Percentiles rank a stretch among this genome's conserved stretches.
These are phyloP conservation scores for Thumatha senex DNA, from an alignment of 2,888 invertebrate species.

Conservation along the genomic window DNA sequence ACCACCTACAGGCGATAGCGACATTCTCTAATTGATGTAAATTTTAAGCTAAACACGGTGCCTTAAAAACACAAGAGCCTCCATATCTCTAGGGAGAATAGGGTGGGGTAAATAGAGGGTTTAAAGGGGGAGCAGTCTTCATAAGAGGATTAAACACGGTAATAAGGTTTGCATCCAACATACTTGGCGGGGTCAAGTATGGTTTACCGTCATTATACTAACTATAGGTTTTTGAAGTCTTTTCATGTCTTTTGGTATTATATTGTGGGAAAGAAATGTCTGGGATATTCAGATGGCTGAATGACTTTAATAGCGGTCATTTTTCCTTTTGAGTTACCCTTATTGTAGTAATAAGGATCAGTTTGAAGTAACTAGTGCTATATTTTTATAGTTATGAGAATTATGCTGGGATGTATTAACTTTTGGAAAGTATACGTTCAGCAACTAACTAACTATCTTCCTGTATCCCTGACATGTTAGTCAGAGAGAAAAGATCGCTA, in stretches of 20 bases:
- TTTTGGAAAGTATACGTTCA: too few species aligned
- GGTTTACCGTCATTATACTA: constrained; percentile 46
- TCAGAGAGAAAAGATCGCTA: too few species aligned
- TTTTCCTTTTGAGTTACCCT: constrained; percentile 1
- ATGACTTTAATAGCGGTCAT: background rate
- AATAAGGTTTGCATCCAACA: constrained; percentile 70
- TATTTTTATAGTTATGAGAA: too few species aligned
- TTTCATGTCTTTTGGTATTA: constrained; percentile 6
- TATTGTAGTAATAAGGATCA: background rate
- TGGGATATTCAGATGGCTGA: constrained; percentile 2
- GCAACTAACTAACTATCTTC: too few species aligned
- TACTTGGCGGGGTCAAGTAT: constrained; percentile 68
- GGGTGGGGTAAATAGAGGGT: constrained; percentile 5
- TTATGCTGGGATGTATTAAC: too few species aligned
- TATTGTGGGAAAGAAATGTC: constrained; percentile 1
- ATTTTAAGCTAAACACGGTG: constrained; percentile 38
- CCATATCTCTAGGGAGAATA: constrained; percentile 16
- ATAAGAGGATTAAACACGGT: constrained; percentile 73
- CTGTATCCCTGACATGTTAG: too few species aligned
- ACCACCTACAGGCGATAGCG: constrained; percentile 7
- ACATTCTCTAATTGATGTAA: constrained; percentile 32
- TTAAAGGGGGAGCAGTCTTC: constrained; percentile 38
- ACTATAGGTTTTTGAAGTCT: constrained; percentile 10
- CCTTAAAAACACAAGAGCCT: constrained; percentile 39
- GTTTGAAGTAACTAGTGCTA: background rate